Evolutionary conservation across 1,140 invertebrate species (phyloP).

Genomic region (Heliothis virescens): DNA sequence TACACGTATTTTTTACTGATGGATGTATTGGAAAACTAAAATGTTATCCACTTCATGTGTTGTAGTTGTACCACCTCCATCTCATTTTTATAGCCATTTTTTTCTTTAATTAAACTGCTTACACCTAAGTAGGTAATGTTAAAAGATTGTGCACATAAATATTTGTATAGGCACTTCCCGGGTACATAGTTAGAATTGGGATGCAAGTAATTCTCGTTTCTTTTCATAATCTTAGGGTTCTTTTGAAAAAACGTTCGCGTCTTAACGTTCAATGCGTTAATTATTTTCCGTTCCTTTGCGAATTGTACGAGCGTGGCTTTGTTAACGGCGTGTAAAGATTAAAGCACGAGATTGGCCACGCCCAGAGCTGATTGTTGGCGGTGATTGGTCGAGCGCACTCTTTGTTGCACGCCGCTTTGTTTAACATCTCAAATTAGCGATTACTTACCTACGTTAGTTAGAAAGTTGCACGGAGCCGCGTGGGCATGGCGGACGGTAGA

Average conservation of each 20-base stretch:
- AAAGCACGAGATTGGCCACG: slow-evolving; percentile 69
- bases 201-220: slow-evolving; percentile 34
- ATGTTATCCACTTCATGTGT: no score
- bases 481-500: background rate
- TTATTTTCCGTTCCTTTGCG: slow-evolving; percentile 74
- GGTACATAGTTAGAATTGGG: background rate
- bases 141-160: no score
- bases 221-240: slow-evolving; percentile 34
- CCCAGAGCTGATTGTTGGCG: slow-evolving; percentile 62
- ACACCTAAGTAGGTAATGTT: no score
- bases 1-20: no score
- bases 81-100: no score
- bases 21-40: no score
- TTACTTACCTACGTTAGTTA: slow-evolving; percentile 53
- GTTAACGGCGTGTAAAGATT: slow-evolving; percentile 64
- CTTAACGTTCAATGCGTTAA: slow-evolving; percentile 71
- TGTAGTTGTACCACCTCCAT: no score
- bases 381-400: slow-evolving; percentile 72
- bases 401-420: slow-evolving; percentile 74
- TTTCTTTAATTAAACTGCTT: no score
- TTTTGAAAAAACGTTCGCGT: slow-evolving; percentile 40
- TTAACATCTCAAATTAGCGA: slow-evolving; percentile 76
- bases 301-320: slow-evolving; percentile 72
- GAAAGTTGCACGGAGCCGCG: slow-evolving; percentile 52
- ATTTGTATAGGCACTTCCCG: no score